phyloP scores from a whole-genome alignment of 2,797 vertebrate genomes.

The Periophthalmus magnuspinnatus region DNA sequence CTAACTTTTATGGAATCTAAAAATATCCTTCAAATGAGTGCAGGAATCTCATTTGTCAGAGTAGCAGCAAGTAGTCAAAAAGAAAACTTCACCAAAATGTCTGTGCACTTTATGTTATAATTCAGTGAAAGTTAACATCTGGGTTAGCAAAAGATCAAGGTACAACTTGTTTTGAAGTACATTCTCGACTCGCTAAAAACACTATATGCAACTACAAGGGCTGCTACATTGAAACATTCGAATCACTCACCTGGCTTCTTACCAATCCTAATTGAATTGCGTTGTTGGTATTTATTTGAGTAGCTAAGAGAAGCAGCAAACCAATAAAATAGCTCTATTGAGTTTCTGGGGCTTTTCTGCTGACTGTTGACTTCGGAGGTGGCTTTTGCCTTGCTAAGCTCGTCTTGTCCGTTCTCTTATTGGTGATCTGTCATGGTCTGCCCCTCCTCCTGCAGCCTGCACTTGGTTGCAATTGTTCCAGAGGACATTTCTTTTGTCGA shows the following conservation, averaged over 20 bases:
- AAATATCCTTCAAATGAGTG: slow-evolving; percentile 10
- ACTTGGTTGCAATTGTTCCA: slow-evolving; percentile 72
- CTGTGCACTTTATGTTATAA: background rate
- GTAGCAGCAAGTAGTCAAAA: background rate
- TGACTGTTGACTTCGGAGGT: slow-evolving; percentile 78
- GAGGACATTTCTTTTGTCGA: slow-evolving; percentile 82
- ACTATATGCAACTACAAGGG: background rate
- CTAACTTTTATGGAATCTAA: slow-evolving; percentile 8
- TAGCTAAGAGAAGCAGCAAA: slow-evolving; percentile 71
- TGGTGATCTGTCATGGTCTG: slow-evolving; percentile 87
- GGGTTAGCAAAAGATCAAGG: background rate
- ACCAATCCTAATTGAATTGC: slow-evolving; percentile 73
- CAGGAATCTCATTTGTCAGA: background rate
- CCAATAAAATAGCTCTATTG: slow-evolving; percentile 76
- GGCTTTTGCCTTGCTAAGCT: slow-evolving; percentile 83
- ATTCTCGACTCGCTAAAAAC: background rate
- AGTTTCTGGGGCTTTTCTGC: slow-evolving; percentile 76
- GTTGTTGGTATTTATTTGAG: slow-evolving; percentile 77
- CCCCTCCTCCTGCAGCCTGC: slow-evolving; percentile 68
- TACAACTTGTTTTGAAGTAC: background rate
- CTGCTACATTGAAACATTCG: slow-evolving; percentile 23
- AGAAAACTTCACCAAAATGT: background rate
- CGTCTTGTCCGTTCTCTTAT: slow-evolving; percentile 80
- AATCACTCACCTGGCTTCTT: slow-evolving; percentile 54
- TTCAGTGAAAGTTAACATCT: background rate